These are phyloP conservation scores for Laothoe populi DNA, from an alignment of 2,888 invertebrate species.

Conservation along the genomic window DNA sequence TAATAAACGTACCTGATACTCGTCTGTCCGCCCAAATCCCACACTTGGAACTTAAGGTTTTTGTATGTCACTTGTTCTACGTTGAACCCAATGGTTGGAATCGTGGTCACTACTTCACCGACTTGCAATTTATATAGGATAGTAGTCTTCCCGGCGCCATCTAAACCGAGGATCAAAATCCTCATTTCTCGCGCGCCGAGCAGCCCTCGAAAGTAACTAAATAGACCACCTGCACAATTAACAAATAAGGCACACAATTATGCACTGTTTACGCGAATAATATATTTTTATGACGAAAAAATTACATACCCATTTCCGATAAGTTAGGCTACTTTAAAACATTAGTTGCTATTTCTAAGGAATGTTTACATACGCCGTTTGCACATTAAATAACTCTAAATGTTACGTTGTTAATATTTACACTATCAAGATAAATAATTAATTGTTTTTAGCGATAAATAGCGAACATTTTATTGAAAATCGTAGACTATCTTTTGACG, in stretches of 20 bases:
- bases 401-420: conserved; percentile 45
- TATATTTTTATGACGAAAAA: conserved; percentile 44
- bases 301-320: conserved; percentile 75
- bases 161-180: conserved; percentile 98
- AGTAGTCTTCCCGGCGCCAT: conserved; percentile 99
- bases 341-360: conserved; percentile 66
- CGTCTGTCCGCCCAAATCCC: conserved; percentile 99
- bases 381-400: conserved; percentile 48
- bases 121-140: conserved; percentile 99
- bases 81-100: conserved; percentile 99
- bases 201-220: conserved; percentile 98
- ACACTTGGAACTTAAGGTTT: conserved; percentile 99
- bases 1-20: conserved; percentile 92
- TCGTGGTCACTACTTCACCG: conserved; percentile 99
- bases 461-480: conserved; percentile 61
- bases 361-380: conserved; percentile 52
- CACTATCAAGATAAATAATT: conserved; percentile 42
- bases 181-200: conserved; percentile 99
- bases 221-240: conserved; percentile 91
- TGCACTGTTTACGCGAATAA: conserved; percentile 36
- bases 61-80: conserved; percentile 99
- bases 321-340: conserved; percentile 69
- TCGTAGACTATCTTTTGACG: conserved; percentile 62
- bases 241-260: conserved; percentile 22
- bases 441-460: conserved; percentile 52